Evolutionary conservation across 2,888 invertebrate species (phyloP).

Genomic region (Altica lythri): DNA sequence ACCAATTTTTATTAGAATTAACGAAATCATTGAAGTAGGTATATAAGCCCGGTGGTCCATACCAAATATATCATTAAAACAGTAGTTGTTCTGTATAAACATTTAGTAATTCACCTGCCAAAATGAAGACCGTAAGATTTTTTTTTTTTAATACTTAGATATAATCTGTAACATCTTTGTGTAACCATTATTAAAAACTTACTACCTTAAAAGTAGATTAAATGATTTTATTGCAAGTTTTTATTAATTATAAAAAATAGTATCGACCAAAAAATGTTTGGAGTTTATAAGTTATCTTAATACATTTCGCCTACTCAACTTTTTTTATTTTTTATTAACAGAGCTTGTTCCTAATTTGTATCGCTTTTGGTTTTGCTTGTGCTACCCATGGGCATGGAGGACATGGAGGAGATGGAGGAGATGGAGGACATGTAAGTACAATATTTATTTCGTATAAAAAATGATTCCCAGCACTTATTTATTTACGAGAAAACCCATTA

Average conservation of each 20-base stretch:
- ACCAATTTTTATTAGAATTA: not conserved
- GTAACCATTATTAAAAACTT: no score
- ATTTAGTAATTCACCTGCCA: not conserved
- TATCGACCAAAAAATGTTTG: no score
- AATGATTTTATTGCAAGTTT: no score
- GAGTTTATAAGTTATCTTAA: no score
- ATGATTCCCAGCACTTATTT: no score
- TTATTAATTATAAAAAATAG: no score
- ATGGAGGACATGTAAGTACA: no score
- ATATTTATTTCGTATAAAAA: not conserved
- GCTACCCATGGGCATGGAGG: slow-evolving; percentile 6
- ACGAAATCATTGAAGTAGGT: not conserved
- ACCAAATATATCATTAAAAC: not conserved
- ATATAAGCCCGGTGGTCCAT: not conserved
- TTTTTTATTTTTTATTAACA: not conserved
- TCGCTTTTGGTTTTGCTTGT: slow-evolving; percentile 5
- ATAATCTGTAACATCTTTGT: no score
- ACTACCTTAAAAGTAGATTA: no score
- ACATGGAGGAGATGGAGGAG: no score
- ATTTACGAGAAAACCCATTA: no score
- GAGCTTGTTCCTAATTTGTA: not conserved
- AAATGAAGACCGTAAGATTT: slow-evolving; percentile 2
- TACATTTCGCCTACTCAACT: no score
- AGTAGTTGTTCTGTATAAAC: not conserved
- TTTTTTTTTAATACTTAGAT: not conserved